Conservation (phyloP, 2,888 invertebrate genomes). For the Melinopterus prodromus region DNA sequence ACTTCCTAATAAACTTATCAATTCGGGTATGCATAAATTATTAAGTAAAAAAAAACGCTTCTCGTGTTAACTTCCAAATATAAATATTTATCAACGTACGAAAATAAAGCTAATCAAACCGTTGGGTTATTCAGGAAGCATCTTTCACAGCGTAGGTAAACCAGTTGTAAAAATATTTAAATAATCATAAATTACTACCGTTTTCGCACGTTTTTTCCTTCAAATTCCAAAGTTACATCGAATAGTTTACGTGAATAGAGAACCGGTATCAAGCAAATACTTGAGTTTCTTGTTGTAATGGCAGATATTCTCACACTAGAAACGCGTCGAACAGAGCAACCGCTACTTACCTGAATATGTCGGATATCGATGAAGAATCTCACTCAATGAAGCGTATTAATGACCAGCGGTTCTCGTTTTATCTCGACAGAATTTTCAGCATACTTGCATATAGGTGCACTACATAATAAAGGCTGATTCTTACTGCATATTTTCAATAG, state of each 20-base stretch:
- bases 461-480: neutral
- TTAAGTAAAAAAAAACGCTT: neutral
- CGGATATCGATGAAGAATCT: neutral
- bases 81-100: neutral
- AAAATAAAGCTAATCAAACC: neutral
- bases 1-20: neutral
- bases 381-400: neutral
- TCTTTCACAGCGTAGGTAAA: neutral
- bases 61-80: neutral
- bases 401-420: neutral
- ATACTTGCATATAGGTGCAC: conserved; percentile 15
- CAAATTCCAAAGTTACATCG: neutral
- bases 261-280: neutral
- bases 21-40: neutral
- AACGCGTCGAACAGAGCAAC: neutral
- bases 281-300: neutral
- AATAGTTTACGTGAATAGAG: neutral
- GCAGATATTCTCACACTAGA: neutral
- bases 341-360: neutral
- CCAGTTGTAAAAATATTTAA: neutral
- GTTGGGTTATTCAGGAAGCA: neutral
- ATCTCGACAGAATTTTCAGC: conserved; percentile 18
- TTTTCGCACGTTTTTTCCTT: neutral
- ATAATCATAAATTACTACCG: neutral
- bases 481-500: neutral